These are phyloP conservation scores for Amphiura filiformis DNA, from an alignment of 35 echinoderm and acorn worm species.

Conservation along the genomic window DNA sequence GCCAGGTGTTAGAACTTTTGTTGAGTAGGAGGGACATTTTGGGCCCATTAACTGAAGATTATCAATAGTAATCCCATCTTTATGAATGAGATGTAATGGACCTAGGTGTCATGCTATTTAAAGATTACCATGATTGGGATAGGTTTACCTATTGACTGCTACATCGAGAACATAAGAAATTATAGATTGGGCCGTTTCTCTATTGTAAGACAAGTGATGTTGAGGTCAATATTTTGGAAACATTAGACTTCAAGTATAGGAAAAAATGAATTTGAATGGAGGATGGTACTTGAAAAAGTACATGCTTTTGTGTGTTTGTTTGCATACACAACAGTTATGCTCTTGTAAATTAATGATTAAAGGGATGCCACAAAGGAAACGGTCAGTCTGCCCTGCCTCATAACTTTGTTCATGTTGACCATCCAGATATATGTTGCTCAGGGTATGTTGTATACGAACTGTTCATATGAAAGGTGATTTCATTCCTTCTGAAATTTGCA, in stretches of 20 bases:
- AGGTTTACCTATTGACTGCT: background rate
- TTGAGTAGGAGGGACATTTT: background rate
- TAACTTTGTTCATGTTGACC: no score
- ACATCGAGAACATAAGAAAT: background rate
- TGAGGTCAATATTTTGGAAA: background rate
- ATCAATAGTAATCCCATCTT: background rate
- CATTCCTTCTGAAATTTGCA: no score
- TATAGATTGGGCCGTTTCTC: background rate
- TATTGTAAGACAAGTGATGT: background rate
- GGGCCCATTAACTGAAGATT: background rate
- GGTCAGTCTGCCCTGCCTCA: background rate
- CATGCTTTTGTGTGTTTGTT: background rate
- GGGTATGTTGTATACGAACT: no score
- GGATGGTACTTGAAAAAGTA: background rate
- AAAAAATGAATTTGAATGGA: background rate
- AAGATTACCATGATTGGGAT: background rate
- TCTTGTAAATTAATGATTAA: background rate
- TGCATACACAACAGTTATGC: background rate
- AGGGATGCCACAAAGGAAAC: background rate
- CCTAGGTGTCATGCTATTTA: background rate
- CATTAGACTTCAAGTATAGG: background rate
- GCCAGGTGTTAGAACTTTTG: background rate
- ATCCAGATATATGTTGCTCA: no score
- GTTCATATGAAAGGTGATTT: no score
- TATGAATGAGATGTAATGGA: background rate